Percentiles rank a stretch among this genome's conserved stretches.
phyloP scores from a whole-genome alignment of 2,113 vertebrate species.

The Alouatta palliata region DNA sequence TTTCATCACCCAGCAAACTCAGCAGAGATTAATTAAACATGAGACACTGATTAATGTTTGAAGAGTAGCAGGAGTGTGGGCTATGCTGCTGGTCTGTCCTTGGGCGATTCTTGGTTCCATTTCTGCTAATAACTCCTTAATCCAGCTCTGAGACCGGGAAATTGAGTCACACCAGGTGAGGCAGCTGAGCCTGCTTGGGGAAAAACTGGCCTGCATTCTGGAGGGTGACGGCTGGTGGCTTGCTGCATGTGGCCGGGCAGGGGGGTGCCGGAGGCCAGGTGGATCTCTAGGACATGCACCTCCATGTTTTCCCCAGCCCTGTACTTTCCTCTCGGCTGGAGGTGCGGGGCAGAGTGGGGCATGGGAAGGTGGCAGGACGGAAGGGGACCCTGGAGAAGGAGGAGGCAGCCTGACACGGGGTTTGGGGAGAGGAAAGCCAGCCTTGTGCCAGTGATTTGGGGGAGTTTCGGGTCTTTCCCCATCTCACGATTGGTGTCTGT shows the following conservation, averaged over 20 bases:
- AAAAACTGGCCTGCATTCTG: accelerated
- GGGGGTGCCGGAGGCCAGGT: accelerated
- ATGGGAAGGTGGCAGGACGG: neutral
- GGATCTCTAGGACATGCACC: accelerated
- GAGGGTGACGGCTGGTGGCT: accelerated
- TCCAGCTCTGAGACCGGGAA: constrained; percentile 25
- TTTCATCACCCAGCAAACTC: constrained; percentile 78
- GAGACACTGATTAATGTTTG: constrained; percentile 78
- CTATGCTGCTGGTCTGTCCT: constrained; percentile 72
- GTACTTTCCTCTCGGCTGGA: neutral
- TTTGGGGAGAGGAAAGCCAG: neutral
- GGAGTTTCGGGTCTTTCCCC: neutral
- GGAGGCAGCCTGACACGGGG: neutral
- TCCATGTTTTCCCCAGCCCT: neutral
- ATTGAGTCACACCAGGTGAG: neutral
- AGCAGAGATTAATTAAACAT: constrained; percentile 79
- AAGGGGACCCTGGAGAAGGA: neutral
- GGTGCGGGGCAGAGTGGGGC: accelerated
- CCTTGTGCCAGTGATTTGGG: neutral
- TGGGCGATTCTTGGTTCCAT: constrained; percentile 43
- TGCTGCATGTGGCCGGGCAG: accelerated
- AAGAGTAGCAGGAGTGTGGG: constrained; percentile 66
- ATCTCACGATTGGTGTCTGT: accelerated
- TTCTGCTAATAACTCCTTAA: constrained; percentile 66
- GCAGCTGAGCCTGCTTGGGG: neutral